Conservation (phyloP, 2,888 invertebrate genomes). For the Conchocele bisecta region DNA sequence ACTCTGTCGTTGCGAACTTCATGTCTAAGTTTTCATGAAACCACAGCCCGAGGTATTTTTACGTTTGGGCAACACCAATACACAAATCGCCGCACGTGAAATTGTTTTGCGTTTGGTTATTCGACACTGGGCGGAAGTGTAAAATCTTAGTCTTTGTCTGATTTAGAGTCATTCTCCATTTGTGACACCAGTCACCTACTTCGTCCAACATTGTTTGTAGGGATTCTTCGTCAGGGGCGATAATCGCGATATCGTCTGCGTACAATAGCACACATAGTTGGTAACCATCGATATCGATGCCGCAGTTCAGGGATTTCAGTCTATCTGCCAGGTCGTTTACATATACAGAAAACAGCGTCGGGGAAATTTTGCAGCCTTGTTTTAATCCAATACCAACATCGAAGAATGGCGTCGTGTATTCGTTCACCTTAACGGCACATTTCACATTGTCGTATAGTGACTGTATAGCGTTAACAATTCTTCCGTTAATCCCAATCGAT, state of each 20-base stretch:
- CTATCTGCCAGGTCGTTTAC: not conserved
- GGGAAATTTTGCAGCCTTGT: not conserved
- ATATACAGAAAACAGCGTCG: not conserved
- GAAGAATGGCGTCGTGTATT: not conserved
- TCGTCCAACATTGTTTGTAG: slow-evolving; percentile 16
- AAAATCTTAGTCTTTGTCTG: slow-evolving; percentile 11
- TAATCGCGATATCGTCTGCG: not conserved
- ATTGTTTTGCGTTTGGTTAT: not conserved
- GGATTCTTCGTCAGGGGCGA: not conserved
- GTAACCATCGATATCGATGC: not conserved
- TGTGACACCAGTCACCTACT: slow-evolving; percentile 9
- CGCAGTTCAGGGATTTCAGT: not conserved
- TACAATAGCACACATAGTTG: not conserved
- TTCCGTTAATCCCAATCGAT: not conserved
- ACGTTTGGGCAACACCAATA: not conserved
- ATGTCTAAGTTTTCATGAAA: slow-evolving; percentile 17
- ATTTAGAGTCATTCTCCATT: slow-evolving; percentile 26
- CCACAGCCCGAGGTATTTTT: slow-evolving; percentile 40
- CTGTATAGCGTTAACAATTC: not conserved
- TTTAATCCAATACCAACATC: not conserved
- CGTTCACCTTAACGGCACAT: not conserved
- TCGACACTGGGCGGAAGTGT: not conserved
- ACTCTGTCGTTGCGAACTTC: slow-evolving; percentile 5
- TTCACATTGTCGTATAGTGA: not conserved
- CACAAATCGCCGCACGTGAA: not conserved